These are phyloP conservation scores for Oncopodura yosiiana DNA, from an alignment of 1,140 invertebrate genomes.

Conservation along the genomic window DNA sequence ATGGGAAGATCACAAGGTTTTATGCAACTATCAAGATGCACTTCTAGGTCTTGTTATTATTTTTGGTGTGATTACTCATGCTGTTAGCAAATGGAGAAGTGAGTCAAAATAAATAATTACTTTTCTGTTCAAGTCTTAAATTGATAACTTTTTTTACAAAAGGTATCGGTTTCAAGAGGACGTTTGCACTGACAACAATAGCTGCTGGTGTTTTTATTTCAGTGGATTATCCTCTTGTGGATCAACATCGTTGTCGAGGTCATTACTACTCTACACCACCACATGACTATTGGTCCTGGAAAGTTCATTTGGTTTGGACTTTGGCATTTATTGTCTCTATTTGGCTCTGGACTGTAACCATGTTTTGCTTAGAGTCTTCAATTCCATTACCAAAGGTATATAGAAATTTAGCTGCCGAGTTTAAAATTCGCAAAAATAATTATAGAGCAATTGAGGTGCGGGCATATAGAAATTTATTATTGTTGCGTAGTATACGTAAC, in stretches of 20 bases:
- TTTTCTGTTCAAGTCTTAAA: neutral
- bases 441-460: neutral
- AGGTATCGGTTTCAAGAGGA: slow-evolving; percentile 26
- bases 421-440: neutral
- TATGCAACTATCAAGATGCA: slow-evolving; percentile 52
- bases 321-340: slow-evolving; percentile 44
- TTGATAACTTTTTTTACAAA: slow-evolving; percentile 1
- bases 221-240: slow-evolving; percentile 52
- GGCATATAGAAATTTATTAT: too few relatives aligned
- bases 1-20: slow-evolving; percentile 43
- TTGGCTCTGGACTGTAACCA: slow-evolving; percentile 32
- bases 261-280: slow-evolving; percentile 36
- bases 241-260: slow-evolving; percentile 52
- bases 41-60: slow-evolving; percentile 49
- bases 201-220: slow-evolving; percentile 45
- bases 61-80: slow-evolving; percentile 50
- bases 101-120: slow-evolving; percentile 36
- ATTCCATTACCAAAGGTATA: slow-evolving; percentile 23
- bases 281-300: slow-evolving; percentile 41
- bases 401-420: too few relatives aligned
- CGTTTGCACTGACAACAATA: slow-evolving; percentile 21
- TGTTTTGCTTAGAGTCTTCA: slow-evolving; percentile 26
- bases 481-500: too few relatives aligned
- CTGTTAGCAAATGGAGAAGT: slow-evolving; percentile 52
- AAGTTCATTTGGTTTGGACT: slow-evolving; percentile 47